A percentile compares a stretch with the other conserved stretches of the same genome.
Evolutionary conservation across 1,140 invertebrate genomes (phyloP).

Genomic region (Druon quercuslanigerum): DNA sequence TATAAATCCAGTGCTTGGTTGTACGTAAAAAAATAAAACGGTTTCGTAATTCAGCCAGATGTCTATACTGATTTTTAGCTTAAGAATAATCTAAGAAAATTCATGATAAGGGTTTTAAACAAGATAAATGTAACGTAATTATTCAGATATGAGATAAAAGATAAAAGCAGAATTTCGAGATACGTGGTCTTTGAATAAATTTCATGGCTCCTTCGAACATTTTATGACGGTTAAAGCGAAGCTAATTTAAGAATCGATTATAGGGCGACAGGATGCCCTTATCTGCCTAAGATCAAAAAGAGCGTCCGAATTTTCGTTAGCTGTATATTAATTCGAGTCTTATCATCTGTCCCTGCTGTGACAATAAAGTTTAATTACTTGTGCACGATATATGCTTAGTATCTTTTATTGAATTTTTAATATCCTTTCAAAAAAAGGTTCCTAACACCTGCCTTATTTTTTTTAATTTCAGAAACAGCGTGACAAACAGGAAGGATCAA

Average conservation of each 20-base stretch:
- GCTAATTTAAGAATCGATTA: conserved; percentile 5
- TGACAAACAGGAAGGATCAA: background rate
- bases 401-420: background rate
- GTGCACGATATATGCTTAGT: background rate
- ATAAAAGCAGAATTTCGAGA: too few species aligned
- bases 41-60: too few species aligned
- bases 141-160: too few species aligned
- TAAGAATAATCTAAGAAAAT: too few species aligned
- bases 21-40: too few species aligned
- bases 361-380: conserved; percentile 4
- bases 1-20: too few species aligned
- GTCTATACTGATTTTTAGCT: too few species aligned
- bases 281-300: conserved; percentile 4
- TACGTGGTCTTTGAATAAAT: too few species aligned
- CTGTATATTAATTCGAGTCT: background rate
- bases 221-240: conserved; percentile 4
- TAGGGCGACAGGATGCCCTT: background rate
- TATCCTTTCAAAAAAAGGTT: background rate
- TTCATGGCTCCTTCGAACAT: too few species aligned
- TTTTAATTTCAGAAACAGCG: conserved; percentile 30
- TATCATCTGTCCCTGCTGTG: background rate
- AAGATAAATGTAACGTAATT: too few species aligned
- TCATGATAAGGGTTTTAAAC: too few species aligned
- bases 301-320: background rate
- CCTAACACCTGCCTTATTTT: conserved; percentile 11